Evolutionary conservation across 2,797 vertebrate species (phyloP), one percentile per base, ranked within the genome.

Genomic region (Falco rusticolus): DNA sequence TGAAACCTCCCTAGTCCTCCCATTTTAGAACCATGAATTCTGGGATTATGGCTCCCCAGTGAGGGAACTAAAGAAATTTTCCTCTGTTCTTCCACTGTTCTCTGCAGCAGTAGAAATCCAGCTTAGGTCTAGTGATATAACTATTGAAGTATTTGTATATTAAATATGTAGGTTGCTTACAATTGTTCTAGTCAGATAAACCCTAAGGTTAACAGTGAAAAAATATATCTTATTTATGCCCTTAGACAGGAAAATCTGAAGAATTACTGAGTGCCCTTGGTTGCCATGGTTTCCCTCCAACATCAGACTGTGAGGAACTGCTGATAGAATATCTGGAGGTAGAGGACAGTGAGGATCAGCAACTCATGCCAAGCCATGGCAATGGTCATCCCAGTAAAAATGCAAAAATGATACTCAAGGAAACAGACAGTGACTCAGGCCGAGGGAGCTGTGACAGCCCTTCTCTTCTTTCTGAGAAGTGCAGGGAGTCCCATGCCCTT

Each of bases 261-360:
- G 99, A 99, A 59, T 53, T 99, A 37, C 97, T 99, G 93, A 98
- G 97, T 56, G 98, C 99, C 34, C 97, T 99, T 83, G 98, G 98
- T 79, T 98, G 98, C 93, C 98, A 98, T 15, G 98, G 98, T 84
- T 99, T 99, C 88, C 99, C 99, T 61, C 98, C 98, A 25, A 98
- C 97, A 28, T 97, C 98, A 14, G 98, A 98, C 91, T 98, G 97
- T 6, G 98, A 99, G 45, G 98, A 99, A 74, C 96, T 99, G 63
- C 97, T 99, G 95, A 98, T 99, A 95, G 99, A 99, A 84, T 99
- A 98, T 94, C 94, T 99, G 59, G 99, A 99, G 94, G 99, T 99
- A 16, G 98, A 98, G 11, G 97, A 99, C 77, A 98, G 97, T 1
- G 98, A 99, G 45, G 98, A 98, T 65, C 98, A 98, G 86, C 98